These are phyloP conservation scores for Drosophila watanabei DNA, from an alignment of 1,140 invertebrate genomes.

Conservation along the genomic window DNA sequence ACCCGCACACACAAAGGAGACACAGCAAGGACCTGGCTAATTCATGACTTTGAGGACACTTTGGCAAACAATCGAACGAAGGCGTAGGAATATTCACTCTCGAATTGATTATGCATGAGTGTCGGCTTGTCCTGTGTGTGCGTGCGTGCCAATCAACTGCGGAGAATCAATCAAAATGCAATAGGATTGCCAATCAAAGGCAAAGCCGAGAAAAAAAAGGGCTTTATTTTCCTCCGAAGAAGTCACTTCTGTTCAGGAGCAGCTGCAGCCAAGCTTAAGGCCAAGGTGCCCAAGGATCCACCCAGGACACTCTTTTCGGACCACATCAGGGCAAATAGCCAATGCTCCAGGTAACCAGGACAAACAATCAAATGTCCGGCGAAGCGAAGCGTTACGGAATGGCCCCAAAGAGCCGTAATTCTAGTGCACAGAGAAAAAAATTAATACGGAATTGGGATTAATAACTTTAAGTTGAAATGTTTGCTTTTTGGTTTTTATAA, in stretches of 20 bases:
- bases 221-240: slow-evolving; percentile 6
- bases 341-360: slow-evolving; percentile 33
- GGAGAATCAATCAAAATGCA: slow-evolving; percentile 78
- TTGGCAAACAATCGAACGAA: slow-evolving; percentile 64
- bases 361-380: slow-evolving; percentile 54
- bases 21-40: slow-evolving; percentile 59
- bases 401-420: slow-evolving; percentile 12
- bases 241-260: slow-evolving; percentile 24
- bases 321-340: slow-evolving; percentile 53
- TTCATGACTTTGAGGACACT: slow-evolving; percentile 77
- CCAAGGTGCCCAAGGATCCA: slow-evolving; percentile 11
- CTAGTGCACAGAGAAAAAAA: slow-evolving; percentile 4
- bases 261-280: slow-evolving; percentile 19
- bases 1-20: slow-evolving; percentile 20
- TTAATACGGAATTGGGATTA: too few species aligned
- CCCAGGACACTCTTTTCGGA: slow-evolving; percentile 31
- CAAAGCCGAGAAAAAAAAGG: slow-evolving; percentile 22
- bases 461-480: neutral
- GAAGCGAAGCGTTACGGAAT: slow-evolving; percentile 33
- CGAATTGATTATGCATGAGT: slow-evolving; percentile 74
- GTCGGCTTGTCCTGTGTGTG: slow-evolving; percentile 34
- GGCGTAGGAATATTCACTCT: slow-evolving; percentile 53
- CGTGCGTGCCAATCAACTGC: slow-evolving; percentile 62
- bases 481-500: neutral
- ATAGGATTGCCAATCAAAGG: slow-evolving; percentile 68